A percentile compares a stretch with the other conserved stretches of the same genome.
Conservation (phyloP, 2,113 vertebrate genomes). For the Ictalurus furcatus region DNA sequence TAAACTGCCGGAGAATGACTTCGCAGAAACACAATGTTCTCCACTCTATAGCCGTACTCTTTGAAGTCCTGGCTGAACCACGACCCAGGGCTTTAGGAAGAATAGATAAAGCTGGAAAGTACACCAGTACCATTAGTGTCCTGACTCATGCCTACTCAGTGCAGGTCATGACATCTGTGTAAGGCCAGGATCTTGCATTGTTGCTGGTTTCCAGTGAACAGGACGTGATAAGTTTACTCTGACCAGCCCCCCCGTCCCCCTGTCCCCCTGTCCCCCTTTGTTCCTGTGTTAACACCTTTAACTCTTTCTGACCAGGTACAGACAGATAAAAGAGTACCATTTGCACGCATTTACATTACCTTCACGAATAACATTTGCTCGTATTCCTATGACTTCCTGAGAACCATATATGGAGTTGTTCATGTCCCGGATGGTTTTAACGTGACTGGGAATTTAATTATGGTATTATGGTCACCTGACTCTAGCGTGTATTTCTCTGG, state of each 20-base stretch:
- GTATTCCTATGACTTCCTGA: too few species aligned
- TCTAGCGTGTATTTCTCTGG: background rate
- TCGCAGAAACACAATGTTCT: slow-evolving; percentile 26
- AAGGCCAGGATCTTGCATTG: background rate
- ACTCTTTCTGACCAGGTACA: too few species aligned
- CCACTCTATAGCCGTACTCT: background rate
- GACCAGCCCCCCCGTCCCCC: too few species aligned
- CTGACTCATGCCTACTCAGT: background rate
- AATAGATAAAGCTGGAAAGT: background rate
- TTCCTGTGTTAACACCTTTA: too few species aligned
- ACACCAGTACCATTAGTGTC: too few species aligned
- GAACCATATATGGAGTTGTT: too few species aligned
- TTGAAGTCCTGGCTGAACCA: background rate
- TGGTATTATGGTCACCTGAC: slow-evolving; percentile 3
- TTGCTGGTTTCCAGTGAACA: background rate
- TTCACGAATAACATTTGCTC: too few species aligned
- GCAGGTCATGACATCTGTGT: background rate
- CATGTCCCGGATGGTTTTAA: too few species aligned
- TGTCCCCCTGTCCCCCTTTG: too few species aligned
- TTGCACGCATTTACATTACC: too few species aligned
- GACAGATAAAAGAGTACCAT: too few species aligned
- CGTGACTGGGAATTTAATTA: background rate
- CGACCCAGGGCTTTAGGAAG: slow-evolving; percentile 4
- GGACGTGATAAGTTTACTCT: too few species aligned
- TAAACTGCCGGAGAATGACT: slow-evolving; percentile 13